Base-by-base conservation (phyloP, 2,888 invertebrate species). In the Bombyx huttoni region DNA sequence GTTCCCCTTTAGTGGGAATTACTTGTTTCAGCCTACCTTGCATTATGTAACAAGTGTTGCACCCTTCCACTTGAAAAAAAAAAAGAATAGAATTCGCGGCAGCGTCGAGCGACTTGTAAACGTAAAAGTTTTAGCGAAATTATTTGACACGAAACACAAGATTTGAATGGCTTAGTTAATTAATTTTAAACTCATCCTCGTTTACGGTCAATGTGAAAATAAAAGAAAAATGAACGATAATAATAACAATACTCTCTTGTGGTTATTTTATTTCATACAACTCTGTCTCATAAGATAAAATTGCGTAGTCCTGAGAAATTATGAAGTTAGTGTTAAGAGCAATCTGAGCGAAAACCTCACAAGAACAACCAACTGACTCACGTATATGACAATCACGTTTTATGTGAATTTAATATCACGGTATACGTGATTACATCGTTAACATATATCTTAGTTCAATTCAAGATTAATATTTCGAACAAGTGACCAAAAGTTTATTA, bases 61-160 rank as follows among this genome's bases (percentile, higher is more conserved):
- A 58, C 72, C 72, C 67, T 60, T 53, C 66, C 69, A 73, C 76
- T 78, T 68, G 66, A 75, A 70, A 72, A 24, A 24, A 24, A 24
- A 24, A 70, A 67, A 56, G 70, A 68, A 62, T 61, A 56, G 57
- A 54, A 58, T 54, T 52, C 53, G 34, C 35, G 50, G 40, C 40
- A 40, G 12, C 40, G 40, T 40, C 40, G 8, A 12, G 40, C 40
- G 40, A 40, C 40, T 40, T 40, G 40, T 40, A 40, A 40, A 40
- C 40, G 7, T 40, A 40, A 40, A 40, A 40, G 40, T 40, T 40
- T 40, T 40, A 40, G 40, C 40, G 40, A 40, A 40, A 40, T 40
- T 40, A 40, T 40, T 40, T 40, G 40, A 40, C 40, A 12, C 40
- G 40, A 40, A 12, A 40, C 40, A 7, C 12, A 12, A 40, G 40